A percentile compares a stretch with the other conserved stretches of the same genome.
Conservation (phyloP, 1,140 invertebrate genomes). For the Steinernema khuongi region DNA sequence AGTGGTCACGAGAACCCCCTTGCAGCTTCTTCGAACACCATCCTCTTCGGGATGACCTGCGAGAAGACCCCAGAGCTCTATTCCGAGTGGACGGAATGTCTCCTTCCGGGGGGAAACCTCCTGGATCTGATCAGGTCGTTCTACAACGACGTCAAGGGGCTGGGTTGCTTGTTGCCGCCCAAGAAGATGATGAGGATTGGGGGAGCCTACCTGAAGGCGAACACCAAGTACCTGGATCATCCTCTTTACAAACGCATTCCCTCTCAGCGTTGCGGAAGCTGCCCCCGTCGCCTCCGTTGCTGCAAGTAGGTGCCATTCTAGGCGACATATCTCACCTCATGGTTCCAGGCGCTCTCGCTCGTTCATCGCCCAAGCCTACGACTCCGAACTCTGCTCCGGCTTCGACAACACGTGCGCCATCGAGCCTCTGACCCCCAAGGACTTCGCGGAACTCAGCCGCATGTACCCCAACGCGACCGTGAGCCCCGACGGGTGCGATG, state of each 20-base stretch:
- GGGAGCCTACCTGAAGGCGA: background rate
- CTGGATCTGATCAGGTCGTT: background rate
- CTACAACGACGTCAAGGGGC: slow-evolving; percentile 2
- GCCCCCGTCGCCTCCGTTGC: slow-evolving; percentile 11
- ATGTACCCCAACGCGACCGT: slow-evolving; percentile 2
- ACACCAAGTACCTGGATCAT: slow-evolving; percentile 2
- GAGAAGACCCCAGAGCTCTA: slow-evolving; percentile 14
- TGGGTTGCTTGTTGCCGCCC: background rate
- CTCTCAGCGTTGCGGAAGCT: background rate
- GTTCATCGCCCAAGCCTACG: slow-evolving; percentile 7
- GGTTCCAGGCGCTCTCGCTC: slow-evolving; percentile 1
- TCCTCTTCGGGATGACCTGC: slow-evolving; percentile 15
- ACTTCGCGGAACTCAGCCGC: background rate
- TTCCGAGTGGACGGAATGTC: slow-evolving; percentile 5
- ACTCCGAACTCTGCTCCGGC: slow-evolving; percentile 8
- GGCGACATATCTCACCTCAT: too few relatives aligned
- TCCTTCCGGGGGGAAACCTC: slow-evolving; percentile 13
- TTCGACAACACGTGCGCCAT: background rate
- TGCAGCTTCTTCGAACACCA: background rate
- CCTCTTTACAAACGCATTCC: slow-evolving; percentile 17
- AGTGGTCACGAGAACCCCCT: background rate
- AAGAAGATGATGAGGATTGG: background rate
- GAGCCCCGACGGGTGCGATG: slow-evolving; percentile 15
- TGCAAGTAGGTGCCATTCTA: slow-evolving; percentile 6
- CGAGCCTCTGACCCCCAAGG: background rate